Evolutionary conservation across 2,888 invertebrate species (phyloP).

Genomic region (Aricia artaxerxes): DNA sequence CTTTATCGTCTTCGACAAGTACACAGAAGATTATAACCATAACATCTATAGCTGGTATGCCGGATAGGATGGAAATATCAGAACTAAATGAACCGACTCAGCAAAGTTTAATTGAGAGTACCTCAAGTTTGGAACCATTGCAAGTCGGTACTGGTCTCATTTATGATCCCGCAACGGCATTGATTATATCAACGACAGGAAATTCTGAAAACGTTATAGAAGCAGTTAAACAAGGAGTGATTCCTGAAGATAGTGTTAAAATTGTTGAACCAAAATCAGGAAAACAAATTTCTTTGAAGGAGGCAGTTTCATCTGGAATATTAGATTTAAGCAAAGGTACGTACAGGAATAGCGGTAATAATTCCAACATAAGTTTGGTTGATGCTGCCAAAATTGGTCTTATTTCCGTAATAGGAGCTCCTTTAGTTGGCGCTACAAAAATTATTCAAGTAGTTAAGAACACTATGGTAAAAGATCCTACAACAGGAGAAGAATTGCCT

Average conservation of each 20-base stretch:
- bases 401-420: constrained; percentile 87
- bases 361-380: constrained; percentile 83
- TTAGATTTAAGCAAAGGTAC: constrained; percentile 86
- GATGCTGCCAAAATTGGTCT: constrained; percentile 90
- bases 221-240: constrained; percentile 87
- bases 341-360: constrained; percentile 82
- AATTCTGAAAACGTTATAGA: constrained; percentile 86
- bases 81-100: constrained; percentile 55
- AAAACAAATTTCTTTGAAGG: constrained; percentile 83
- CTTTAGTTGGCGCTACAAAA: constrained; percentile 85
- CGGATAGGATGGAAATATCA: constrained; percentile 86
- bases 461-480: constrained; percentile 87
- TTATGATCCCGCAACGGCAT: constrained; percentile 88
- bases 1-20: constrained; percentile 66
- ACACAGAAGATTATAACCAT: constrained; percentile 85
- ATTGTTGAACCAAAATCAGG: constrained; percentile 86
- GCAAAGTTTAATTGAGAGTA: constrained; percentile 53
- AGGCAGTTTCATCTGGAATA: constrained; percentile 88
- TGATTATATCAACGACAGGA: constrained; percentile 86
- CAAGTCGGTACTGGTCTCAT: constrained; percentile 87
- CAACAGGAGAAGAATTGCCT: constrained; percentile 87
- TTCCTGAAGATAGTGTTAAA: constrained; percentile 84
- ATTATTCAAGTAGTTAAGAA: constrained; percentile 83
- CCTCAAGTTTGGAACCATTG: constrained; percentile 83
- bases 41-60: constrained; percentile 86